Percentiles rank a stretch among this genome's conserved stretches.
Conservation (phyloP, 2,888 invertebrate genomes). For the Protodeltote pygarga region DNA sequence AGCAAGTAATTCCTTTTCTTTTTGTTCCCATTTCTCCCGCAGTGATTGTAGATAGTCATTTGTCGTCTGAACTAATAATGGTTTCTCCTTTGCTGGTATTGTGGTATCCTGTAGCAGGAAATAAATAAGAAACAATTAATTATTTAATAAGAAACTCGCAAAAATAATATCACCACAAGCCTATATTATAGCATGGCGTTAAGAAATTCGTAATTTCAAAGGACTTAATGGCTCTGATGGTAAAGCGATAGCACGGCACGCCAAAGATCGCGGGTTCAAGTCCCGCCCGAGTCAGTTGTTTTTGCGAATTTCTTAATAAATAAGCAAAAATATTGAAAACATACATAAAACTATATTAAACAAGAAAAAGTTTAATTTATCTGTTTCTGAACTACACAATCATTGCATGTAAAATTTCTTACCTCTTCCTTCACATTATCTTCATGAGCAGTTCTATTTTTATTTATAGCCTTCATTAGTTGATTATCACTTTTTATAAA, state of each 20-base stretch:
- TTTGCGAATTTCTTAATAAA: no score
- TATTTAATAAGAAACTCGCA: no score
- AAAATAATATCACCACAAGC: background rate
- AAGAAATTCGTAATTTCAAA: background rate
- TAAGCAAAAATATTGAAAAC: no score
- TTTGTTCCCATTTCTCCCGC: conserved; percentile 95
- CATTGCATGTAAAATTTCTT: no score
- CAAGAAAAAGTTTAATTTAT: no score
- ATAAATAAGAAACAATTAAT: no score
- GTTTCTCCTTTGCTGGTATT: conserved; percentile 71
- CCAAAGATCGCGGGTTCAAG: no score
- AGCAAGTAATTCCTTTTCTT: conserved; percentile 90
- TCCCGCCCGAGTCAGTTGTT: background rate
- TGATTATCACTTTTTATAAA: conserved; percentile 68
- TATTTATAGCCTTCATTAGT: conserved; percentile 85
- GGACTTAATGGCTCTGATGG: no score
- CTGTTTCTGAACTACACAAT: no score
- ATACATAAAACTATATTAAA: no score
- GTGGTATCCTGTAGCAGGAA: conserved; percentile 47
- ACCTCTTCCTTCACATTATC: conserved; percentile 40
- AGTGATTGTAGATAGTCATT: conserved; percentile 88
- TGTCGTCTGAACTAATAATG: conserved; percentile 88
- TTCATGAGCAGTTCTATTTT: conserved; percentile 83
- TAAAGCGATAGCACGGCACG: no score
- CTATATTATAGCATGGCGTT: background rate